Base-by-base conservation (phyloP, 2,113 vertebrate genomes). In the Nesospiza acunhae region DNA sequence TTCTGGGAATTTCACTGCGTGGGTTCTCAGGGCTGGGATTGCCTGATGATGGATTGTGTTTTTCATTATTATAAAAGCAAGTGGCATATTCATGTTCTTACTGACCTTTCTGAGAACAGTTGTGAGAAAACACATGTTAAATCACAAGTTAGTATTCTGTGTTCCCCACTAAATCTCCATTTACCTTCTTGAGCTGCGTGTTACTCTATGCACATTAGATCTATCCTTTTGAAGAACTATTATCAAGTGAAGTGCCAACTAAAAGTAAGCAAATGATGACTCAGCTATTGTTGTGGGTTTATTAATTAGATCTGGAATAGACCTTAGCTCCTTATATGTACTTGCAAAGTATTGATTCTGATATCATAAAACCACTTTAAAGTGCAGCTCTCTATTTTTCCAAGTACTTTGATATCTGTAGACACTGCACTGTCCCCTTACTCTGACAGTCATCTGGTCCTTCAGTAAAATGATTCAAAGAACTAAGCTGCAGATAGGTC, bases 271-370 rank as follows among this genome's bases (percentile, higher is more conserved):
- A 60, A 81, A 59, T 23, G 13, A 39, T 76, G 8, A 59, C 35
- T 55, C 5, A 4, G 12, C 18, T 62, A 1, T 77, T 84, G 39
- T 30, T 78, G 4, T 0, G 0, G 21, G 21, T 78, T 75, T 87
- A 56, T 75, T 84, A 59, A 11, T 62, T 62, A 62, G 11, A 37
- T 62, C 23, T 44, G 30, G 18, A 13, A 62, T 62, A 89, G 30
- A 41, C 13, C 19, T 10, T 67, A 41, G 15, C 6, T 70, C 56
- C 18, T 74, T 52, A 4, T 10, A 13, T 31, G 27, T 52, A 30
- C 35, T 16, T 69, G 84, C 42, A 67, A 67, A 27, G 37, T 74
- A 74, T 7, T 8, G 3, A 83, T 80, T 80, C 18, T 0, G 1
- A 0, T 58, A 22, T 30, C 16, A 11, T 35, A 27, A 4, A 67